These are phyloP conservation scores for Aurelia sp. DNA, from an alignment of 30 jellyfish, hydroid and myxozoan species.

Conservation along the genomic window DNA sequence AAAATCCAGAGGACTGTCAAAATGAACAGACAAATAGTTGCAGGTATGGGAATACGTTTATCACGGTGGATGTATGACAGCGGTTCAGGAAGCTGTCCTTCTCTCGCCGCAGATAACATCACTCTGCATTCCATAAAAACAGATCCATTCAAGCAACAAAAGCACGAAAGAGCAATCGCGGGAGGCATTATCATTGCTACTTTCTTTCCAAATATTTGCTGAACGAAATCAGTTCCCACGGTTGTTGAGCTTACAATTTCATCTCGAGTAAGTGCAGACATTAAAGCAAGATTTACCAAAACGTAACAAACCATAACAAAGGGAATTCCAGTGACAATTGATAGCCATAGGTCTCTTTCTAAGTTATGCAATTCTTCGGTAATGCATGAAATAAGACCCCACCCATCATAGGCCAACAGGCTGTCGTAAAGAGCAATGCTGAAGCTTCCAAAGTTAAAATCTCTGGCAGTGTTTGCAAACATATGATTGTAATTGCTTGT, in stretches of 20 bases:
- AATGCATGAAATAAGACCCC: slow-evolving; percentile 44
- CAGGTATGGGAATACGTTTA: slow-evolving; percentile 41
- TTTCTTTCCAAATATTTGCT: slow-evolving; percentile 28
- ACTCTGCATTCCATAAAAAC: slow-evolving; percentile 23
- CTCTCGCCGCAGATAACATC: slow-evolving; percentile 52
- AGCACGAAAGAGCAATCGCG: slow-evolving; percentile 21
- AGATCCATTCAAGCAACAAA: slow-evolving; percentile 32
- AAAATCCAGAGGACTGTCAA: slow-evolving; percentile 12
- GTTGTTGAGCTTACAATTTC: slow-evolving; percentile 46
- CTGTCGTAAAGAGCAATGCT: slow-evolving; percentile 45
- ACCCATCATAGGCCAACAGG: slow-evolving; percentile 56
- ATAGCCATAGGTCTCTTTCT: slow-evolving; percentile 39
- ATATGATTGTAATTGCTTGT: slow-evolving; percentile 5
- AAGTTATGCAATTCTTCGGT: slow-evolving; percentile 54
- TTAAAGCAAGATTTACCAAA: slow-evolving; percentile 16
- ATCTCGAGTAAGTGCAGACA: slow-evolving; percentile 42
- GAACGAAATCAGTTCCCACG: slow-evolving; percentile 36
- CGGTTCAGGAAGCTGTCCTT: slow-evolving; percentile 58
- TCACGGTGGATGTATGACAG: slow-evolving; percentile 35
- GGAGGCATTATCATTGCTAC: slow-evolving; percentile 31
- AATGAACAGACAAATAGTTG: background rate
- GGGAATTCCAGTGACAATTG: slow-evolving; percentile 31
- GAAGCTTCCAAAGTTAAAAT: slow-evolving; percentile 4
- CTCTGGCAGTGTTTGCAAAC: background rate
- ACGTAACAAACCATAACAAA: slow-evolving; percentile 20